Conservation (phyloP, 2,888 invertebrate species). For the Metopia argyrocephala region DNA sequence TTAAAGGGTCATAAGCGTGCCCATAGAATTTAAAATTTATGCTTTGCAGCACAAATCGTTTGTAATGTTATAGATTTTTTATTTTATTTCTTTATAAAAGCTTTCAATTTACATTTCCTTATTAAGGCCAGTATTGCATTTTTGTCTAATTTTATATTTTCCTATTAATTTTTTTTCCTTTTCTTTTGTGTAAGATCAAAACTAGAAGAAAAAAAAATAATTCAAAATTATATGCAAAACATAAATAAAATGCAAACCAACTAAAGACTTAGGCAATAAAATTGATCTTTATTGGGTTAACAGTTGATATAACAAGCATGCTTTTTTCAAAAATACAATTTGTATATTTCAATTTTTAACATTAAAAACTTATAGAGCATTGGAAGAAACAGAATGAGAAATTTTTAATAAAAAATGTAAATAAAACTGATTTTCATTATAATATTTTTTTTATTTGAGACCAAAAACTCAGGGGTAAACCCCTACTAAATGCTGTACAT, state of each 20-base stretch:
- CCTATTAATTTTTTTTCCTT: slow-evolving; percentile 31
- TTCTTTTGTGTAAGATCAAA: slow-evolving; percentile 36
- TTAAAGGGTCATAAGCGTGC: slow-evolving; percentile 76
- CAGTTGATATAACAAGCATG: too few species aligned
- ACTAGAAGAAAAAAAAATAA: not conserved
- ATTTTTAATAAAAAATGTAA: too few species aligned
- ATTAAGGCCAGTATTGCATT: not conserved
- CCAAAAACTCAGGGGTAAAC: too few species aligned
- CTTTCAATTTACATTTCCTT: slow-evolving; percentile 45
- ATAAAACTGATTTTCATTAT: too few species aligned
- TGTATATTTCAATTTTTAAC: too few species aligned
- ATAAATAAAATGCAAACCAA: slow-evolving; percentile 3
- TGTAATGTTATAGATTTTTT: slow-evolving; percentile 36
- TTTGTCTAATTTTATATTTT: slow-evolving; percentile 1
- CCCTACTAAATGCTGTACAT: too few species aligned
- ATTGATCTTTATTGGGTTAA: slow-evolving; percentile 31
- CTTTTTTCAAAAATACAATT: too few species aligned
- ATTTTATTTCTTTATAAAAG: not conserved
- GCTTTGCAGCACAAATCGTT: slow-evolving; percentile 38
- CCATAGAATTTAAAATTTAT: slow-evolving; percentile 64
- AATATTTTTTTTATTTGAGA: too few species aligned
- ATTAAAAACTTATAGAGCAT: too few species aligned
- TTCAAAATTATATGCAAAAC: not conserved
- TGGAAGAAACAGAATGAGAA: too few species aligned
- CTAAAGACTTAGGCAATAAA: slow-evolving; percentile 59